These are phyloP conservation scores for Nomada hirtipes DNA, from an alignment of 2,888 invertebrate species.

Conservation along the genomic window DNA sequence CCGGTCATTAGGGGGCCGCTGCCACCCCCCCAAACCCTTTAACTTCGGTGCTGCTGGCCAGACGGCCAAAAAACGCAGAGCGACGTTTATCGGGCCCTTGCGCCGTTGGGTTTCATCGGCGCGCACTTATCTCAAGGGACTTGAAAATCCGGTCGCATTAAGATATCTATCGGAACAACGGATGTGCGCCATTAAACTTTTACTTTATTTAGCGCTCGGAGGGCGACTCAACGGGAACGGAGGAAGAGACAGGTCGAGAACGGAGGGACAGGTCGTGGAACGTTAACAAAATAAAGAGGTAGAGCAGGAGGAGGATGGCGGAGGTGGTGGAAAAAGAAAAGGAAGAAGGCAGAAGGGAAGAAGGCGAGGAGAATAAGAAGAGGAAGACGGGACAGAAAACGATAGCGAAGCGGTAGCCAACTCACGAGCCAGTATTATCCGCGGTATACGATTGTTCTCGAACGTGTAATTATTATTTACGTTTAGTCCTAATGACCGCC, in stretches of 20 bases:
- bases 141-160: constrained; percentile 84
- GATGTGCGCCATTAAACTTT: constrained; percentile 83
- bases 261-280: constrained; percentile 18
- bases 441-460: constrained; percentile 69
- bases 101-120: constrained; percentile 71
- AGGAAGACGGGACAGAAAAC: not conserved
- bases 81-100: constrained; percentile 71
- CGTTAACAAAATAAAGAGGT: not conserved
- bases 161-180: constrained; percentile 84
- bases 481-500: constrained; percentile 72
- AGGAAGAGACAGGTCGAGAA: constrained; percentile 37
- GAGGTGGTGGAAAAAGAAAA: not conserved
- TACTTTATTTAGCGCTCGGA: constrained; percentile 81
- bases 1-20: constrained; percentile 70
- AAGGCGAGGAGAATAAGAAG: not conserved
- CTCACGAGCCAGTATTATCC: constrained; percentile 39
- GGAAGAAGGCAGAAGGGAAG: not conserved
- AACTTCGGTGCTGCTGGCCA: constrained; percentile 8
- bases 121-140: constrained; percentile 80
- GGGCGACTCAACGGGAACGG: constrained; percentile 49
- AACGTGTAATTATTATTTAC: constrained; percentile 79
- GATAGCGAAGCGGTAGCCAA: constrained; percentile 5
- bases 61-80: constrained; percentile 60
- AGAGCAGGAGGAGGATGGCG: not conserved
- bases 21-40: constrained; percentile 10